Evolutionary conservation across 2,888 invertebrate species (phyloP), one percentile per base, ranked within the genome.

Genomic region (Phrixothrix hirtus): DNA sequence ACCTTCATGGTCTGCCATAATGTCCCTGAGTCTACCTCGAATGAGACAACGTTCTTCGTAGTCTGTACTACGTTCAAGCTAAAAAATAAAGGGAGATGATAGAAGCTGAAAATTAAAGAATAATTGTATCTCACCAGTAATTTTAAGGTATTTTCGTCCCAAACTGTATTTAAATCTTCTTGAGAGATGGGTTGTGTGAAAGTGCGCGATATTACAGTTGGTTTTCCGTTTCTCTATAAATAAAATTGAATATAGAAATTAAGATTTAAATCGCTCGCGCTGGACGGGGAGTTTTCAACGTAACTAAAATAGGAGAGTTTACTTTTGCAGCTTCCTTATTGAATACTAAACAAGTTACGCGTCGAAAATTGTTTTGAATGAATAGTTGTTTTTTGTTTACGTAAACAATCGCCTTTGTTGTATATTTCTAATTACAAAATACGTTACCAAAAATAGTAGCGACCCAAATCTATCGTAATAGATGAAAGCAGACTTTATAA

Each of bases 1-100:
- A 92, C 92, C 91, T 87, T 89, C 88, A 76, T 88, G 87, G 79
- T 89, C 89, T 68, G 91, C 90, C 86, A 92, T 88, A 72, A 93
- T 84, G 75, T 87, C 83, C 68, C 88, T 85, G 69, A 93, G 81
- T 77, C 91, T 84, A 68, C 86, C 85, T 75, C 92, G 82, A 72
- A 93, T 85, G 66, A 84, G 83, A 69, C 90, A 86, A 69, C 92
- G 84, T 76, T 89, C 89, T 76, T 92, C 92, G 88, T 91, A 92
- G 75, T 89, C 89, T 63, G 84, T 86, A 75, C 89, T 86, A 77
- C 86, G 84, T 76, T 90, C 89, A 79, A 93, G 82, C 92, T 92
- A 75, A 36, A 78, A 79, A 36, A 11, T 32, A 13, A 11, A 32
- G 9, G 10, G 2, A 12, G 9, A 32, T 2, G 9, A 12, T 7